Base-by-base conservation (phyloP, 1,140 invertebrate species). In the Lepidurus arcticus region DNA sequence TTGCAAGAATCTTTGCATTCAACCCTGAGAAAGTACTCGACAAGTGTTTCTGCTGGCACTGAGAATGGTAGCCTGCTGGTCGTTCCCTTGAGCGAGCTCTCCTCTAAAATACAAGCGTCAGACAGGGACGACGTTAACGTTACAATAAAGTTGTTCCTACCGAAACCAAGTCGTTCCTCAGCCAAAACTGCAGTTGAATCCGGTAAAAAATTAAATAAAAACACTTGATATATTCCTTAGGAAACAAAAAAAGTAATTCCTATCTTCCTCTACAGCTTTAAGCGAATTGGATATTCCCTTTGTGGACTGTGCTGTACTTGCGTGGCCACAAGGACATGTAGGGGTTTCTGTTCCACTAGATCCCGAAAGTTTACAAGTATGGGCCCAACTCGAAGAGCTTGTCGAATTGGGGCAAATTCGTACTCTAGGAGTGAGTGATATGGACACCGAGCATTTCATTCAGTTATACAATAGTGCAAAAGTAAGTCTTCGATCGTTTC, bases 341-440 rank as follows among this genome's bases (percentile, higher is more conserved):
- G 42, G 11, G 21, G 44, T n/a, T 76, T 47, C 75, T 7, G 43
- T n/a, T 45, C 13, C 24, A 2, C 13, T 75, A n/a, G 73, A 74
- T 42, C 85, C 88, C 3, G 88, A 88, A 0, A 87, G 94, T 26
- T 88, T 93, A 84, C 86, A 88, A 13, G 85, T 93, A 47, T 96
- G 94, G 94, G 85, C 83, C 47, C 87, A 88, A 1, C 82, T 95
- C 26, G 93, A 95, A 84, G 86, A 89, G 42, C 90, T 91, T 80
- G 89, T 92, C 0, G 85, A 89, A 78, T 82, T 87, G 79, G 89
- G 89, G 81, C 88, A 89, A 83, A 88, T 94, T 34, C 87, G 87
- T 7, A 91, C 92, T 81, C 86, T 97, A 80, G 96, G 96, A 21
- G 89, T 98, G 11, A 92, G 93, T 73, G 96, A 98, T 86, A 87